These are phyloP conservation scores for Corythaixoides concolor DNA, from an alignment of 2,113 vertebrate species.

Conservation along the genomic window DNA sequence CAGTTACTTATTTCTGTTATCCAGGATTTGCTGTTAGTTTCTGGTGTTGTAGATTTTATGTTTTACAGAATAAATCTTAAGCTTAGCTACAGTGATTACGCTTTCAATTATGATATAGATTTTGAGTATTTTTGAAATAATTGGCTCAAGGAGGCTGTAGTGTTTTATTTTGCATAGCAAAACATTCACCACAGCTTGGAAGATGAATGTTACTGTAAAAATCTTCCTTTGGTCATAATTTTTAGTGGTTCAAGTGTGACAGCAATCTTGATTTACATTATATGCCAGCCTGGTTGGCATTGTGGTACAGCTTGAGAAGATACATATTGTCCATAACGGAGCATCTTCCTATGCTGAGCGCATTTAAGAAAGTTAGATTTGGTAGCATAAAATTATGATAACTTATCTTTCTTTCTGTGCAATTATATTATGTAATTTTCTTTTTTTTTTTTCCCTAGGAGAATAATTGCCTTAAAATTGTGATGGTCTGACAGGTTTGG, in stretches of 20 bases:
- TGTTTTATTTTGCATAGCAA: not conserved
- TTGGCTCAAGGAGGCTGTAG: not conserved
- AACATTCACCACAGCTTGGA: not conserved
- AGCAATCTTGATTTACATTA: not conserved
- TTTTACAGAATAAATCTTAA: not conserved
- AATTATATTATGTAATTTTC: conserved; percentile 39
- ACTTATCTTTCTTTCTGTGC: not conserved
- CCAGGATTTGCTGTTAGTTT: not conserved
- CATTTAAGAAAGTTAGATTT: not conserved
- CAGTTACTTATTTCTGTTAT: not conserved
- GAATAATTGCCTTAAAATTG: conserved; percentile 29
- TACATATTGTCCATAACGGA: not conserved
- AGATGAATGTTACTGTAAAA: not conserved
- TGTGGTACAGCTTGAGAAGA: not conserved
- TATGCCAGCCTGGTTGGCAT: not conserved
- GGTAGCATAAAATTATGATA: conserved; percentile 1
- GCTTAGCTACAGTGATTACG: not conserved
- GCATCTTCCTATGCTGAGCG: not conserved
- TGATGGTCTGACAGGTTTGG: conserved; percentile 47
- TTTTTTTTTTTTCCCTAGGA: conserved; percentile 16
- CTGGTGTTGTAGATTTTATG: not conserved
- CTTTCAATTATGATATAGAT: not conserved
- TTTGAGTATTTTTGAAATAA: not conserved
- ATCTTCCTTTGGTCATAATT: not conserved
- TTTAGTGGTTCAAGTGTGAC: not conserved